phyloP scores from a whole-genome alignment of 2,113 vertebrate species.

The Tachycineta bicolor region DNA sequence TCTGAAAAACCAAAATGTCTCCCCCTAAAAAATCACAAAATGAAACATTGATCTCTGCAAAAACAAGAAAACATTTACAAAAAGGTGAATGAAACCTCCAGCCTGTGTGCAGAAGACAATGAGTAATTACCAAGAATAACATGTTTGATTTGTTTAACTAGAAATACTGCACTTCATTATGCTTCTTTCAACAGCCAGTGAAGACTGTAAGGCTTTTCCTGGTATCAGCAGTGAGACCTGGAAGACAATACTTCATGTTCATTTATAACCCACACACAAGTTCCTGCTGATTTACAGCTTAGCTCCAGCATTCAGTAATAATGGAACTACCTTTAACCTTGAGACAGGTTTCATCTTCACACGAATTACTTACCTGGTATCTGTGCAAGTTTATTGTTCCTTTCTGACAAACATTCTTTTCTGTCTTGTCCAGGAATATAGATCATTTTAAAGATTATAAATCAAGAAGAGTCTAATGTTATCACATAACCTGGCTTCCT shows the following conservation, averaged over 20 bases:
- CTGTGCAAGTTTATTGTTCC: background rate
- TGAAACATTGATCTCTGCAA: background rate
- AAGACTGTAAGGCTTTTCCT: conserved; percentile 1
- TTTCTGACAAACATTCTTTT: background rate
- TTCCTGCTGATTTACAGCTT: background rate
- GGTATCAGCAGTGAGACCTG: background rate
- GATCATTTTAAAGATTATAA: background rate
- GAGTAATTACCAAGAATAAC: background rate
- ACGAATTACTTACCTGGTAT: background rate
- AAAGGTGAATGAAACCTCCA: background rate
- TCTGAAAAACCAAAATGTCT: background rate
- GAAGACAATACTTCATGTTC: background rate
- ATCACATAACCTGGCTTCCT: background rate
- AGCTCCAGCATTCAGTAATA: background rate
- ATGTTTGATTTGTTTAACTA: background rate
- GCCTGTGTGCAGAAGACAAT: background rate
- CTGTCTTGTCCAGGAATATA: background rate
- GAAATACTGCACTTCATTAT: background rate
- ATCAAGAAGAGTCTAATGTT: background rate
- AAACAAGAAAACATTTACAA: background rate
- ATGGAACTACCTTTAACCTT: background rate
- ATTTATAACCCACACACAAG: background rate
- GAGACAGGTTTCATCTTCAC: background rate
- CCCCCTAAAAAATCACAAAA: background rate
- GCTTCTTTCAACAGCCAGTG: background rate